Conservation (phyloP, 1,140 invertebrate genomes). For the Neotoxoptera formosana region DNA sequence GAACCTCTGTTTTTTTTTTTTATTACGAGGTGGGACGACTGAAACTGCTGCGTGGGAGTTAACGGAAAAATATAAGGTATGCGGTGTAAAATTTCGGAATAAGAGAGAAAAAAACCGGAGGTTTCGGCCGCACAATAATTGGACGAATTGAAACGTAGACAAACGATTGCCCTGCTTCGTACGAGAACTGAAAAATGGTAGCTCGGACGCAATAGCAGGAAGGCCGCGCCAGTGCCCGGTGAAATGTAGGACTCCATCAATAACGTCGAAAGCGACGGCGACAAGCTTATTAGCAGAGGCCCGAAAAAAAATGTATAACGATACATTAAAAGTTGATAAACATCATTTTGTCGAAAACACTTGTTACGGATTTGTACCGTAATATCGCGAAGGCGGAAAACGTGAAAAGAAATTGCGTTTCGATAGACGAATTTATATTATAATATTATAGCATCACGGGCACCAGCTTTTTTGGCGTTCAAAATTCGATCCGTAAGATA, state of each 20-base stretch:
- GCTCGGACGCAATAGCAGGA: no score
- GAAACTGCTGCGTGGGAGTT: background rate
- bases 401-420: background rate
- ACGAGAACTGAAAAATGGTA: background rate
- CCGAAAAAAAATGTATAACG: background rate
- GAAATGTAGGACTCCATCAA: slow-evolving; percentile 15
- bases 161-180: slow-evolving; percentile 10
- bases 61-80: background rate
- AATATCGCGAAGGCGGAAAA: background rate
- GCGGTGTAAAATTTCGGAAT: background rate
- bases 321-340: background rate
- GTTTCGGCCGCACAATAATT: slow-evolving; percentile 19
- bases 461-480: background rate
- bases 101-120: background rate
- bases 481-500: background rate
- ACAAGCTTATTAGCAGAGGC: slow-evolving; percentile 25
- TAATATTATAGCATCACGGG: background rate
- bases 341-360: slow-evolving; percentile 29
- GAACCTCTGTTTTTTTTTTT: background rate
- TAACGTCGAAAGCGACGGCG: background rate
- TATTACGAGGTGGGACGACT: background rate
- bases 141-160: slow-evolving; percentile 39
- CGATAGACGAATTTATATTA: background rate
- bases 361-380: background rate
- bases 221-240: background rate